Base-by-base conservation (phyloP, 1,140 invertebrate species). In the Drosophila punjabiensis region DNA sequence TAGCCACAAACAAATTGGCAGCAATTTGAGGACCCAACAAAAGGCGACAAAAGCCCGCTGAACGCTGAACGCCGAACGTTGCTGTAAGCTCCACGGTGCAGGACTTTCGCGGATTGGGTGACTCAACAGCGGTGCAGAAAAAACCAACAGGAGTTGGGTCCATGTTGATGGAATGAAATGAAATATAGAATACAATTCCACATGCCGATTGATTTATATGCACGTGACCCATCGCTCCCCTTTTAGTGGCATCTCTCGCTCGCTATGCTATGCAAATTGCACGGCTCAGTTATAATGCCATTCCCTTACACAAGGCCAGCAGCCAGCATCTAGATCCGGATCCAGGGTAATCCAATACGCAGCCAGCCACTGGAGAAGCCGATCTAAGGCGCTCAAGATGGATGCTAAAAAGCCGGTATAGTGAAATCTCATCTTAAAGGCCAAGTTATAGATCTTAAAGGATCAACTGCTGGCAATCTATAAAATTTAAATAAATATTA, bases 1-100 rank as follows among this genome's bases (percentile, higher is more conserved):
- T 67, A 70, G 86, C 83, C 80, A 79, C 86, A 89, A 90, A 89
- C 85, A 88, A 88, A 88, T 88, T 88, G 85, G 81, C 81, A 84
- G 85, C 85, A 88, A 88, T 88, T 88, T 74, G 70, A 74, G 85
- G 67, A 88, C 71, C 60, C 76, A 79, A 79, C 82, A 79, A 89
- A 85, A 88, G 86, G 85, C 85, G 86, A 90, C 85, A 85, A 89
- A 90, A 90, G 85, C 83, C 66, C 71, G 14, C 50, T 56, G 64
- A 76, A 24, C 45, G 13, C 45, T 11, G 45, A 48, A 48, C 47
- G 5, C 20, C 20, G 20, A 48, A 76, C 67, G 73, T 47, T 66
- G 61, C 52, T 66, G 62, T 71, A 76, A 76, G 62, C 73, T 66
- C 33, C 65, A 50, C 63, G 37, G 20, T 56, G 64, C 68, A 74